Percentiles rank a stretch among this genome's conserved stretches.
phyloP scores from a whole-genome alignment of 2,113 vertebrate genomes.

The Charadrius vociferus region DNA sequence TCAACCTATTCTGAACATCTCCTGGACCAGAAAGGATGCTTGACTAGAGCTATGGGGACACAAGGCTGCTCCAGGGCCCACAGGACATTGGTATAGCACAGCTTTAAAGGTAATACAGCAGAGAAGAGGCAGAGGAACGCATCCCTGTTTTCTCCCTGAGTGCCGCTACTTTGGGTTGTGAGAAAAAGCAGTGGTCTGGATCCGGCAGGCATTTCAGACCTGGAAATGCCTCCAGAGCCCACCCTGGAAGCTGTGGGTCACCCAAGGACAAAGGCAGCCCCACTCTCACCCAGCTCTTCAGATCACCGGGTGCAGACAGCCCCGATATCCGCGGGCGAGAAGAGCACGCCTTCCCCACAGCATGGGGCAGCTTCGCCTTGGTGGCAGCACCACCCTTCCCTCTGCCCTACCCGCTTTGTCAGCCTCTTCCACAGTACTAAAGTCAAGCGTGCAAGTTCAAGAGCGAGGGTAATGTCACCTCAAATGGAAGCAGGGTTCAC shows the following conservation, averaged over 20 bases:
- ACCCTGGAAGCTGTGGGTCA: neutral
- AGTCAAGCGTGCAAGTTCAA: neutral
- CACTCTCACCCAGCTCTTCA: neutral
- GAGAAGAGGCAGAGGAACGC: neutral
- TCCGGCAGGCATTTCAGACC: neutral
- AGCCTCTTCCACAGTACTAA: neutral
- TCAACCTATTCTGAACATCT: neutral
- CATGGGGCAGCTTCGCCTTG: rapidly evolving
- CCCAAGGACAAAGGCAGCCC: neutral
- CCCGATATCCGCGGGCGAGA: rapidly evolving
- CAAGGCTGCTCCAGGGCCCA: neutral
- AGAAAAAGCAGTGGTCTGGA: neutral
- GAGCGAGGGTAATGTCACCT: neutral
- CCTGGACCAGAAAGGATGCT: neutral
- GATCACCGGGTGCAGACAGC: neutral
- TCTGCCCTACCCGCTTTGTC: neutral
- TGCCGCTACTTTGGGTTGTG: neutral
- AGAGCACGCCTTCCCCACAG: neutral
- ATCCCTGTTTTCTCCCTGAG: no score
- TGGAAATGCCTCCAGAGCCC: neutral
- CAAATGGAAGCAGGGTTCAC: neutral
- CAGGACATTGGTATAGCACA: no score
- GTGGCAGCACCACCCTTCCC: neutral
- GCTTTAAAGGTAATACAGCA: neutral
- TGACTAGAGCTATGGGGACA: neutral